These are phyloP conservation scores for Drosophila parthenogenetica DNA, from an alignment of 2,888 invertebrate species.

Conservation along the genomic window DNA sequence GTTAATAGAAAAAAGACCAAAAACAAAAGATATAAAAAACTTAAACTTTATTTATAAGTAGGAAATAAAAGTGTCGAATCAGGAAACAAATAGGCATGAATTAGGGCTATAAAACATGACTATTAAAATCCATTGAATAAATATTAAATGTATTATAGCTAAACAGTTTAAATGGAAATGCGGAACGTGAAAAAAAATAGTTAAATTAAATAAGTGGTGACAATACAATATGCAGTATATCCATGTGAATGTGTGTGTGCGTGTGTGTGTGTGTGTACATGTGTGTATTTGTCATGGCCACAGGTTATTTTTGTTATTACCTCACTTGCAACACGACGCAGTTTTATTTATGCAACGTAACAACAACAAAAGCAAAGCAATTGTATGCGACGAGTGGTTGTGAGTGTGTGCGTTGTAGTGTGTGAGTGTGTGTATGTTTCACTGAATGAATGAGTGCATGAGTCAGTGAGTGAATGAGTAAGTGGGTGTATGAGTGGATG, in stretches of 20 bases:
- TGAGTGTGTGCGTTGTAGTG: conserved; percentile 19
- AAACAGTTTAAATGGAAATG: conserved; percentile 13
- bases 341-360: conserved; percentile 51
- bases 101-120: background rate
- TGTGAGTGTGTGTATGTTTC: conserved; percentile 23
- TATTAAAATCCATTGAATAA: background rate
- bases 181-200: background rate
- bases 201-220: conserved; percentile 27
- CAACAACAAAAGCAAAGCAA: conserved; percentile 29
- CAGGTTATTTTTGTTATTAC: conserved; percentile 50
- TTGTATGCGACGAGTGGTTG: conserved; percentile 24
- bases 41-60: no score
- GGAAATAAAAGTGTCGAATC: no score
- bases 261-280: conserved; percentile 4
- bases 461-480: conserved; percentile 19
- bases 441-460: conserved; percentile 12
- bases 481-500: conserved; percentile 30
- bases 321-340: conserved; percentile 36
- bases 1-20: no score
- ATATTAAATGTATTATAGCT: background rate
- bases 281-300: conserved; percentile 15
- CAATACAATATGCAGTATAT: conserved; percentile 16
- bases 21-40: no score
- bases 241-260: conserved; percentile 10
- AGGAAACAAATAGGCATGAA: background rate